Evolutionary conservation across 2,888 invertebrate species (phyloP).

Genomic region (Microplitis deprimator): DNA sequence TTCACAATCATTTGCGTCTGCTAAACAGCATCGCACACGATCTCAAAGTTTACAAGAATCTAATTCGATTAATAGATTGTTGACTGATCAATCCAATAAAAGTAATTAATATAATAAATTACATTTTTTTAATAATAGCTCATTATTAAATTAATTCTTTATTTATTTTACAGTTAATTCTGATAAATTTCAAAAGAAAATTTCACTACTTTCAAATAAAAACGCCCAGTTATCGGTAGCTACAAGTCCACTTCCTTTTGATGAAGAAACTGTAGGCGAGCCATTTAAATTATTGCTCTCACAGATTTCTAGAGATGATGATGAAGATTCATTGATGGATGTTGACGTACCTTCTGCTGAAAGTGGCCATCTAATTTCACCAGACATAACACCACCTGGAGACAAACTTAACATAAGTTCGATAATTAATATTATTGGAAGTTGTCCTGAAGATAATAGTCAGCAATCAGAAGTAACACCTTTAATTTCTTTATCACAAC

Average conservation of each 20-base stretch:
- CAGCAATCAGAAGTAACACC: not conserved
- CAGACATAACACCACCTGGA: not conserved
- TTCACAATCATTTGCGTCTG: not conserved
- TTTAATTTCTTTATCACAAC: not conserved
- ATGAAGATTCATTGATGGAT: not conserved
- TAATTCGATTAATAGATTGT: not conserved
- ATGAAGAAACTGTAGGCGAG: not conserved
- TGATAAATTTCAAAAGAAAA: not conserved
- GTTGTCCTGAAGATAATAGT: not conserved
- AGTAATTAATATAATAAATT: not conserved
- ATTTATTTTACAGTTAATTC: not conserved
- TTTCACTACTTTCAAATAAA: not conserved
- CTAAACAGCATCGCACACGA: not conserved
- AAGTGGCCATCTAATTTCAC: not conserved
- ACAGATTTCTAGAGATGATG: not conserved
- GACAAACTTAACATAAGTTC: not conserved
- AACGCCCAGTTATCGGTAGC: not conserved
- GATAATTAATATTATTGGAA: not conserved
- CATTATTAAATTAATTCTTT: not conserved
- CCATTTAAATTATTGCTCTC: not conserved
- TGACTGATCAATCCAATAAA: not conserved
- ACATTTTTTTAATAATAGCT: not conserved
- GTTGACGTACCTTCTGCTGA: not conserved
- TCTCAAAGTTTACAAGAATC: not conserved
- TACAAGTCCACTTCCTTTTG: not conserved